Percentiles rank a stretch among this genome's conserved stretches.
Conservation (phyloP, 2,888 invertebrate species). For the Dasysyrphus albostriatus region DNA sequence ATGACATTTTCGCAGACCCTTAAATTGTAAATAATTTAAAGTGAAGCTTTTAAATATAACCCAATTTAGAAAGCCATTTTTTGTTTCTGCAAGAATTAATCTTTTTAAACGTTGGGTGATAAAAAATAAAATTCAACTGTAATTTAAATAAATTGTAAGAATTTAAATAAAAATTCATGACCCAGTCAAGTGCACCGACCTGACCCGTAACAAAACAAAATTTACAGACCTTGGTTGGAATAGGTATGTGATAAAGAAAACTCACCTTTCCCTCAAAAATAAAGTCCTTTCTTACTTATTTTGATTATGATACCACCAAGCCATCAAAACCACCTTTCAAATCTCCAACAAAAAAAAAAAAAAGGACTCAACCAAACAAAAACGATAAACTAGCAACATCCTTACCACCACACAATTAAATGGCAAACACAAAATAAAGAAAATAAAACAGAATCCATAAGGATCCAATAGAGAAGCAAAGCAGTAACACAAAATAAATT, state of each 20-base stretch:
- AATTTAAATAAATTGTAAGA: constrained; percentile 43
- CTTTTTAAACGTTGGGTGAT: constrained; percentile 22
- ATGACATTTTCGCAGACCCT: constrained; percentile 58
- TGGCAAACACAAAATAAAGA: not conserved
- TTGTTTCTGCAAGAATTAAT: constrained; percentile 45
- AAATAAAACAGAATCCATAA: constrained; percentile 15
- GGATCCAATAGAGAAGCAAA: constrained; percentile 38
- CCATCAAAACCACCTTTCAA: constrained; percentile 48
- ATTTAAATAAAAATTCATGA: constrained; percentile 40
- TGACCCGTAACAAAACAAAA: constrained; percentile 59
- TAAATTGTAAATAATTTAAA: constrained; percentile 49
- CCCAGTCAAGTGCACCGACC: constrained; percentile 71
- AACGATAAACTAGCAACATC: constrained; percentile 62
- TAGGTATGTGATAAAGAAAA: constrained; percentile 40
- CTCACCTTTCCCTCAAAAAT: constrained; percentile 44
- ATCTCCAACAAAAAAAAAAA: constrained; percentile 14
- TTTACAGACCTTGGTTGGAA: not conserved
- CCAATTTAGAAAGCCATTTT: constrained; percentile 46
- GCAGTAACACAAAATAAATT: constrained; percentile 58
- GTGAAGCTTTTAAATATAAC: constrained; percentile 32
- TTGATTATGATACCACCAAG: constrained; percentile 17
- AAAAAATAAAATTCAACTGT: constrained; percentile 29
- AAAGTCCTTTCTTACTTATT: constrained; percentile 29
- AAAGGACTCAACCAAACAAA: constrained; percentile 25
- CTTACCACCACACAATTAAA: constrained; percentile 45